phyloP scores from a whole-genome alignment of 2,113 vertebrate species.

The Cebus imitator region DNA sequence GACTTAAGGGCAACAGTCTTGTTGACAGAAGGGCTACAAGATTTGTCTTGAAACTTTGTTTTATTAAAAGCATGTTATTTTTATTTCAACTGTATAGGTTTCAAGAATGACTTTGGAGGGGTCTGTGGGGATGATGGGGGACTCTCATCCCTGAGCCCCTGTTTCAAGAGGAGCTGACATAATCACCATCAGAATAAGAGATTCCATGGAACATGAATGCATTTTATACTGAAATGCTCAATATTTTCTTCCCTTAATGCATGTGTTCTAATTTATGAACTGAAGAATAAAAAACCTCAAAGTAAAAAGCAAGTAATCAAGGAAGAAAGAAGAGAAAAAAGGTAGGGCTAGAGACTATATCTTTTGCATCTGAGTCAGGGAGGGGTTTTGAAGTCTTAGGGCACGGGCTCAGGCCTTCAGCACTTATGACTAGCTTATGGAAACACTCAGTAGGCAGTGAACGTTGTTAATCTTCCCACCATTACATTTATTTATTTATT shows the following conservation, averaged over 20 bases:
- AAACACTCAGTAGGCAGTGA: background rate
- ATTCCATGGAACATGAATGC: background rate
- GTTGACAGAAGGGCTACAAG: background rate
- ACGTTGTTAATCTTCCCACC: background rate
- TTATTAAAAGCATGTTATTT: background rate
- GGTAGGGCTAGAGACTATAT: background rate
- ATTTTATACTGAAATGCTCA: rapidly evolving
- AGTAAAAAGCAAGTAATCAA: background rate
- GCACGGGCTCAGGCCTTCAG: background rate
- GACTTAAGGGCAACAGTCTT: background rate
- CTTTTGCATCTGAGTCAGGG: background rate
- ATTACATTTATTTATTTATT: background rate
- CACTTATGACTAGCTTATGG: background rate
- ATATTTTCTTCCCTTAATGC: too few species aligned
- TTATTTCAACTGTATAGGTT: background rate
- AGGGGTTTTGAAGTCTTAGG: background rate
- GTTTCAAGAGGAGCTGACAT: background rate
- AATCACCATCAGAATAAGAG: background rate
- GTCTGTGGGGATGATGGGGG: rapidly evolving
- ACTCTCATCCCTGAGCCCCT: background rate
- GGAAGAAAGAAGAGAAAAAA: background rate
- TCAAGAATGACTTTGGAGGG: background rate
- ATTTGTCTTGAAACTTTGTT: background rate
- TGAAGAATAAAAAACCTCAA: background rate
- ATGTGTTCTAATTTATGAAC: background rate